A percentile compares a stretch with the other conserved stretches of the same genome.
Evolutionary conservation across 2,113 vertebrate genomes (phyloP).

Genomic region (Thalassarche chlororhynchos): DNA sequence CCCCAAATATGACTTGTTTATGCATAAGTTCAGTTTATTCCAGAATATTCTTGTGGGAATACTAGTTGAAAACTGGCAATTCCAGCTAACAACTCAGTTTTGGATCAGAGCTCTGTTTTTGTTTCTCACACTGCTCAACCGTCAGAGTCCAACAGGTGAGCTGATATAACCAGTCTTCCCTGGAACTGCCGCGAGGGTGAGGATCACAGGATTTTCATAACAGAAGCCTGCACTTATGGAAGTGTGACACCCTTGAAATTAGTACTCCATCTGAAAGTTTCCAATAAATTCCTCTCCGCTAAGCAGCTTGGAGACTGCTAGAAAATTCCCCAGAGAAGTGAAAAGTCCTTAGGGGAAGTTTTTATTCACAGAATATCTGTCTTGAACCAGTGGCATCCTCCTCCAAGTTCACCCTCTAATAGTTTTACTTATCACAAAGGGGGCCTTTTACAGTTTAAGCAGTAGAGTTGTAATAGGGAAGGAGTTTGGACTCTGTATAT

Average conservation of each 20-base stretch:
- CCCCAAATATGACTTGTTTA: neutral
- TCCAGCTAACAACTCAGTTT: neutral
- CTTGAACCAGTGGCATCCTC: neutral
- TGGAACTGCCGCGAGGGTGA: neutral
- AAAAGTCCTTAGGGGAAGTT: neutral
- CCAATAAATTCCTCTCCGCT: neutral
- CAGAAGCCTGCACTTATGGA: neutral
- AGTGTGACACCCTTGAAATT: neutral
- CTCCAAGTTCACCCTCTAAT: neutral
- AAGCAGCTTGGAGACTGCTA: neutral
- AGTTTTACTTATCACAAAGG: neutral
- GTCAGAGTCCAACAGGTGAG: neutral
- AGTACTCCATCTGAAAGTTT: neutral
- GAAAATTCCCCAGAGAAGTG: neutral
- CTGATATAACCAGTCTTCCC: neutral
- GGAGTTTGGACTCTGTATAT: neutral
- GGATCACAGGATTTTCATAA: neutral
- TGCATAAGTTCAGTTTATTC: neutral
- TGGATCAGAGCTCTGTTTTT: neutral
- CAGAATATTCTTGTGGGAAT: neutral
- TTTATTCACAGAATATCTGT: neutral
- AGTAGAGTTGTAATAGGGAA: neutral
- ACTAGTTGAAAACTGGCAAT: neutral
- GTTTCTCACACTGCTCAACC: neutral
- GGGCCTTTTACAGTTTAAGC: neutral